Evolutionary conservation across 2,888 invertebrate species (phyloP).

Genomic region (Ecdyonurus torrentis): DNA sequence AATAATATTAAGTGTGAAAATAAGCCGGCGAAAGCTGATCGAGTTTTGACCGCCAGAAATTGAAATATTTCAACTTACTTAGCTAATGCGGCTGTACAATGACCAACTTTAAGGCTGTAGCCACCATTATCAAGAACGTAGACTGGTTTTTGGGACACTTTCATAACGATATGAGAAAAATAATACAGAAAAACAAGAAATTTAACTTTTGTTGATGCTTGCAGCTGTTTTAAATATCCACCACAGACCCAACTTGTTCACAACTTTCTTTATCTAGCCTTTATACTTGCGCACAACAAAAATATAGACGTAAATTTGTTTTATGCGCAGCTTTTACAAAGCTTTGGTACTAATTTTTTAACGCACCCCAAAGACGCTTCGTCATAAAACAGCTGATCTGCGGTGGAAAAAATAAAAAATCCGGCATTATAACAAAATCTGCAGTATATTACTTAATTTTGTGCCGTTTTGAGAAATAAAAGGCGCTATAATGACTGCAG

Average conservation of each 20-base stretch:
- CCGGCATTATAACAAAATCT: neutral
- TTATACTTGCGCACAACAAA: no score
- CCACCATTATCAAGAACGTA: conserved; percentile 81
- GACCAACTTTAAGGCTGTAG: conserved; percentile 71
- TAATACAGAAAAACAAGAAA: no score
- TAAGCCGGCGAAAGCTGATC: no score
- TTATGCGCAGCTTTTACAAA: neutral
- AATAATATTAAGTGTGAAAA: no score
- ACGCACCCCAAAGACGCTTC: neutral
- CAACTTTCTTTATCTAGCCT: no score
- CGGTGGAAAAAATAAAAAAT: neutral
- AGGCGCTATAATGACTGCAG: conserved; percentile 23
- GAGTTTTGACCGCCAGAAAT: no score
- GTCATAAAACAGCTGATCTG: neutral
- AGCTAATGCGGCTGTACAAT: conserved; percentile 47
- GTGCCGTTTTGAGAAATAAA: neutral
- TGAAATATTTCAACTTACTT: conserved; percentile 48
- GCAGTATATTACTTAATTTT: neutral
- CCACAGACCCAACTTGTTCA: no score
- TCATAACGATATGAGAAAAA: neutral
- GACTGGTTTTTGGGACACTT: conserved; percentile 14
- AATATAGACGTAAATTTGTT: no score
- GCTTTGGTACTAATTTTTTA: neutral
- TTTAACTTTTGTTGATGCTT: neutral
- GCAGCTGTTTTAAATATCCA: neutral